These are phyloP conservation scores for Drosophila tristis DNA, from an alignment of 1,140 invertebrate genomes.

Conservation along the genomic window DNA sequence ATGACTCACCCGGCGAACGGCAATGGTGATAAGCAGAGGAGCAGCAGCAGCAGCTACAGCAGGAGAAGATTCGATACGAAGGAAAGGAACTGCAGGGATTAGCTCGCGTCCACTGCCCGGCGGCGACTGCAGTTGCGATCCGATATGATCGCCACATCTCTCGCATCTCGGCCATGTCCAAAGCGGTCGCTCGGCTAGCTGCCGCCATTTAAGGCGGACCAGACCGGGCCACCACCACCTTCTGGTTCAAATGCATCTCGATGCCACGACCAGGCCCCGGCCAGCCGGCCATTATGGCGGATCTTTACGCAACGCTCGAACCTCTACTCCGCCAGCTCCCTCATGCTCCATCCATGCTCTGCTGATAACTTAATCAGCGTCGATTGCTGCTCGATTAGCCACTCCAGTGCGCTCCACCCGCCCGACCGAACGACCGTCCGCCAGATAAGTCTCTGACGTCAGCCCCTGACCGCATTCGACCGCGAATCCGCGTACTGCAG, in stretches of 20 bases:
- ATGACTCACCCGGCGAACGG: constrained; percentile 35
- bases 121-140: constrained; percentile 35
- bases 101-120: constrained; percentile 2
- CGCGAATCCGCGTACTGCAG: constrained; percentile 39
- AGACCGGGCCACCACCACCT: constrained; percentile 5
- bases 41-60: constrained; percentile 11
- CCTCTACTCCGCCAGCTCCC: constrained; percentile 17
- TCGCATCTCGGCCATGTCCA: constrained; percentile 20
- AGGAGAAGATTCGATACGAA: constrained; percentile 12
- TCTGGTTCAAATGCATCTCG: constrained; percentile 16
- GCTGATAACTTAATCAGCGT: constrained; percentile 72
- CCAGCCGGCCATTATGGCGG: constrained; percentile 1
- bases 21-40: too few relatives aligned
- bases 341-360: neutral
- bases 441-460: constrained; percentile 43
- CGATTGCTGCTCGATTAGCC: constrained; percentile 29
- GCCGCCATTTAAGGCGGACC: constrained; percentile 42
- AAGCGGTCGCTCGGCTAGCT: neutral
- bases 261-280: neutral
- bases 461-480: constrained; percentile 52
- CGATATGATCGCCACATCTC: constrained; percentile 6
- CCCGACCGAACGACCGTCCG: constrained; percentile 3
- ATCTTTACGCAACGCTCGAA: constrained; percentile 42
- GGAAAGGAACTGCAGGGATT: too few relatives aligned
- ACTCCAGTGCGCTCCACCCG: neutral